A percentile compares a stretch with the other conserved stretches of the same genome.
These are phyloP conservation scores for Polyploca ridens DNA, from an alignment of 2,888 invertebrate species.

Conservation along the genomic window DNA sequence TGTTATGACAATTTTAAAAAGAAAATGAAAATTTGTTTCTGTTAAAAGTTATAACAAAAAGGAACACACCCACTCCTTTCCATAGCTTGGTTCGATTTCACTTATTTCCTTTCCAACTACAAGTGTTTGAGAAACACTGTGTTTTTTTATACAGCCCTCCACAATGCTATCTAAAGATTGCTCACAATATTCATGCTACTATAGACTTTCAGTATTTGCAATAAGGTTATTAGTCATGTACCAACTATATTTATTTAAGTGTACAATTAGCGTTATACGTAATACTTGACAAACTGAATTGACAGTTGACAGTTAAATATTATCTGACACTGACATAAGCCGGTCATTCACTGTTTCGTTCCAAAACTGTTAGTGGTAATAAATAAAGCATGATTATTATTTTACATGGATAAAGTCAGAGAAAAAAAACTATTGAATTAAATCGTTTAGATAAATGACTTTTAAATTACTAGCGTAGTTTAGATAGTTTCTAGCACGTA, in stretches of 20 bases:
- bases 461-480: no score
- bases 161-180: not conserved
- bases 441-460: no score
- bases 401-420: no score
- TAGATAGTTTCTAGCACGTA: no score
- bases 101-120: constrained; percentile 16
- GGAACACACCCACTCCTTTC: constrained; percentile 42
- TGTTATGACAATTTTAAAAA: not conserved
- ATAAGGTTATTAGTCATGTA: not conserved
- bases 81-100: not conserved
- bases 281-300: no score
- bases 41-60: constrained; percentile 28
- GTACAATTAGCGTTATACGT: no score
- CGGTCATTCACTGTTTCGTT: no score
- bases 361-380: no score
- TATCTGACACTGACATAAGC: no score
- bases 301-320: no score
- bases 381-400: no score
- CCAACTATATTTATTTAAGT: not conserved
- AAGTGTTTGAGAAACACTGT: constrained; percentile 5
- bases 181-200: not conserved
- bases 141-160: constrained; percentile 1
- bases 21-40: not conserved
- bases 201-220: not conserved
- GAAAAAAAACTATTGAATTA: no score